Base-by-base conservation (phyloP, 2,888 invertebrate species). In the Barypeithes pellucidus region DNA sequence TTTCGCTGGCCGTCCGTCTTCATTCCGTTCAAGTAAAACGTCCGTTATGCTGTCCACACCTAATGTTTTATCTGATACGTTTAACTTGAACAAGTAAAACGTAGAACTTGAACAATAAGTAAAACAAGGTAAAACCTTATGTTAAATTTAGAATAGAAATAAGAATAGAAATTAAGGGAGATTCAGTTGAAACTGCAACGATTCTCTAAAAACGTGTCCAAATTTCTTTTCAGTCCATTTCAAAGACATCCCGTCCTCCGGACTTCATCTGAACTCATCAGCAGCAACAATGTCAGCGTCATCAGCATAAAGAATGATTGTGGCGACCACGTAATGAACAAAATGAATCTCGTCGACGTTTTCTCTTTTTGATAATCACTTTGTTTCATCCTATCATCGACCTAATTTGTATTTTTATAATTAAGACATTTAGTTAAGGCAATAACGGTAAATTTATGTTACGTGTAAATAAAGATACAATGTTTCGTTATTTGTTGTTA, bases 341-440 rank as follows among this genome's bases (percentile, higher is more conserved):
- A 22, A 67, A 57, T 14, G 36, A 24, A 63, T 50, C 33, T n/a
- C 18, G 52, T 65, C 54, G 54, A 54, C 54, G 11, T 54, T 33
- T 60, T 67, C 3, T 43, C n/a, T 67, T 57, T 22, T 43, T 57
- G 43, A 50, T 33, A 50, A 33, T 52, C 14, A 18, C 39, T 16
- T 22, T 8, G 29, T 59, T 60, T 7, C 12, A 36, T 24, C 29
- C 3, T 43, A 65, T 67, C 67, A 59, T 67, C 36, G 36, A 47
- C 14, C 22, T 62, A 54, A 65, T 72, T 72, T 72, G 29, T 72
- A 72, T 65, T 72, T 72, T 72, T 72, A 66, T 72, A 72, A 72
- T 66, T 72, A 71, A 71, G 70, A 71, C 65, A 57, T 61, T 59
- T 47, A 52, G 50, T 62, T 54, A 54, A 70, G 57, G 43, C 18